A percentile compares a stretch with the other conserved stretches of the same genome.
phyloP scores from a whole-genome alignment of 2,113 vertebrate species.

The Amblyopsis rosae region DNA sequence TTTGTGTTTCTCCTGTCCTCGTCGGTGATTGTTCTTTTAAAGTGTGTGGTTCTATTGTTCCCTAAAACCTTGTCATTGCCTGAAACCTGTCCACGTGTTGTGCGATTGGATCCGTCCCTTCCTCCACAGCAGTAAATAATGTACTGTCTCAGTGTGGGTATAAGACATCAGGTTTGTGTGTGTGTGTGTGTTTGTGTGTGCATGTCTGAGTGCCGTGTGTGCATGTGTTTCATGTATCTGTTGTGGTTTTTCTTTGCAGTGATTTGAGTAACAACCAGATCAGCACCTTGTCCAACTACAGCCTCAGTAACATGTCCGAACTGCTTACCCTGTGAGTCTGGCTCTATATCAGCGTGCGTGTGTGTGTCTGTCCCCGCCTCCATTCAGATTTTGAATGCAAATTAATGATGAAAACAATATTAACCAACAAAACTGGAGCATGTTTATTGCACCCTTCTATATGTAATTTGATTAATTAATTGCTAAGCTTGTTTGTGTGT shows the following conservation, averaged over 20 bases:
- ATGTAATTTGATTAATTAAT: too few relatives aligned
- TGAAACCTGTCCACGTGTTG: too few relatives aligned
- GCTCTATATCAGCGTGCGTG: conserved; percentile 47
- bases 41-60: too few relatives aligned
- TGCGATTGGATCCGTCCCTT: too few relatives aligned
- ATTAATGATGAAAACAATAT: too few relatives aligned
- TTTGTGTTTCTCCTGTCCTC: too few relatives aligned
- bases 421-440: too few relatives aligned
- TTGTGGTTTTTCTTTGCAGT: conserved; percentile 82
- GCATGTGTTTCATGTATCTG: conserved; percentile 57
- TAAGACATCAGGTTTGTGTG: conserved; percentile 12
- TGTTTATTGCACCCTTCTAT: too few relatives aligned
- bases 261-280: conserved; percentile 99
- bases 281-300: conserved; percentile 98
- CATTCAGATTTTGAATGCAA: too few relatives aligned
- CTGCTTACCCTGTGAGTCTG: conserved; percentile 97
- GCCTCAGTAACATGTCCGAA: conserved; percentile 99
- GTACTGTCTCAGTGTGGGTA: conserved; percentile 2
- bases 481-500: neutral
- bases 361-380: neutral
- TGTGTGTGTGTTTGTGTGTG: conserved; percentile 8
- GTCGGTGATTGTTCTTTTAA: too few relatives aligned
- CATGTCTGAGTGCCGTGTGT: conserved; percentile 30
- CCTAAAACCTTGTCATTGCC: too few relatives aligned
- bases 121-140: neutral